Evolutionary conservation across 2,888 invertebrate genomes (phyloP).

Genomic region (Drosophila acutilabella): DNA sequence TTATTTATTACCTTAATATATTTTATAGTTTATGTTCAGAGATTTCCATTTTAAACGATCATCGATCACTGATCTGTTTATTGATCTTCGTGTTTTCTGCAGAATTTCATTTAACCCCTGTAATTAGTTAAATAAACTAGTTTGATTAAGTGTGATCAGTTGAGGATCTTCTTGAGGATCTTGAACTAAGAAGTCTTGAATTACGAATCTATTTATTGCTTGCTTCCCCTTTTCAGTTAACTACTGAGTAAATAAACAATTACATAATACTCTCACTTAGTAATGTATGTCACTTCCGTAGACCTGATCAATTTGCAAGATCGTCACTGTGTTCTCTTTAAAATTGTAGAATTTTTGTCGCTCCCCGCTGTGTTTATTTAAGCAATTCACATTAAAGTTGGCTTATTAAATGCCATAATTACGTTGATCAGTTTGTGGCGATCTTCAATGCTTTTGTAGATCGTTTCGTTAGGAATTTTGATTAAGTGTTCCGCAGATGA

Average conservation of each 20-base stretch:
- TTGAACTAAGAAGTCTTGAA: background rate
- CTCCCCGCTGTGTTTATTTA: constrained; percentile 28
- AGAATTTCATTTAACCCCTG: background rate
- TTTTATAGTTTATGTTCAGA: background rate
- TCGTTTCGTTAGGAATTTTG: constrained; percentile 7
- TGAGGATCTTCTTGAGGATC: background rate
- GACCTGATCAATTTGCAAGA: background rate
- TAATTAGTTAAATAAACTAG: background rate
- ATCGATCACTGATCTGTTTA: constrained; percentile 8
- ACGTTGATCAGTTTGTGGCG: constrained; percentile 19
- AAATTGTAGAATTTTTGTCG: background rate
- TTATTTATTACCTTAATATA: background rate
- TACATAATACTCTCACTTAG: background rate
- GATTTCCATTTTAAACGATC: constrained; percentile 5
- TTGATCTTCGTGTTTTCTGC: constrained; percentile 5
- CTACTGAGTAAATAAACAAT: no score
- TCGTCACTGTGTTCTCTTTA: background rate
- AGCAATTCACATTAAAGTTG: constrained; percentile 38
- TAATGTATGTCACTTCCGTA: background rate
- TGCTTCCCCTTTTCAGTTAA: no score
- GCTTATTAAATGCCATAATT: constrained; percentile 46
- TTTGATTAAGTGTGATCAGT: background rate
- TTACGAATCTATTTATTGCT: no score
- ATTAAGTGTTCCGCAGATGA: constrained; percentile 1
- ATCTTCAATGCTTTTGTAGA: constrained; percentile 5